Evolutionary conservation across 1,140 invertebrate genomes (phyloP), one percentile per base, ranked within the genome.

Genomic region (Chelonus insularis): DNA sequence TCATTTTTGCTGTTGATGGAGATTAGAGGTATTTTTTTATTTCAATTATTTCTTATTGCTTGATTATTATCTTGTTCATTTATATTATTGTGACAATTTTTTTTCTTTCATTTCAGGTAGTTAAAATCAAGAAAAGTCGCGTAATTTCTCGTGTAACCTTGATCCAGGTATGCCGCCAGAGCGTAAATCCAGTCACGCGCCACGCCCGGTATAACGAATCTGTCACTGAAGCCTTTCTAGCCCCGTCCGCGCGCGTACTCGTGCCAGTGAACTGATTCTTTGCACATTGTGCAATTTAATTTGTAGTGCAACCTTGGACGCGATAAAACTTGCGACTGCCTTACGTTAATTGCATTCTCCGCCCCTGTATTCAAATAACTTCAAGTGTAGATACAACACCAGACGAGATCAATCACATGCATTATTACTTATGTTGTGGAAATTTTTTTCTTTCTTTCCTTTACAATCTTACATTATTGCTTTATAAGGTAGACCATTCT

Each of bases 221-320:
- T 43, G 36, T 51, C 50, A 43, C 41, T 43, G 12, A 16, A 43
- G 12, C 57, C 57, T 59, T 59, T 59, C 57, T 59, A 59, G 41
- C 39, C 32, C 43, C 41, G n/a, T 37, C 39, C 11, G 29, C 25
- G 32, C 21, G 36, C 29, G 51, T 25, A 55, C 45, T 60, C 57
- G 63, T 64, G 63, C 57, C 63, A 64, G 50, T 64, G 63, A 60
- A 60, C 63, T 60, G 57, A 64, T 64, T 60, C 57, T 34, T 62
- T 23, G 18, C 14, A 20, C 37, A 64, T 64, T 64, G 54, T 60
- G 63, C 63, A 64, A 64, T 64, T 60, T 60, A 52, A 60, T 64
- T 64, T 60, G 52, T 55, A 60, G 63, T 51, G 58, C 63, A 64
- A 64, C 57, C 63, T 64, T 64, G 63, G 43, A 23, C 50, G 62